These are phyloP conservation scores for Penelope pileata DNA, from an alignment of 2,113 vertebrate species.

Conservation along the genomic window DNA sequence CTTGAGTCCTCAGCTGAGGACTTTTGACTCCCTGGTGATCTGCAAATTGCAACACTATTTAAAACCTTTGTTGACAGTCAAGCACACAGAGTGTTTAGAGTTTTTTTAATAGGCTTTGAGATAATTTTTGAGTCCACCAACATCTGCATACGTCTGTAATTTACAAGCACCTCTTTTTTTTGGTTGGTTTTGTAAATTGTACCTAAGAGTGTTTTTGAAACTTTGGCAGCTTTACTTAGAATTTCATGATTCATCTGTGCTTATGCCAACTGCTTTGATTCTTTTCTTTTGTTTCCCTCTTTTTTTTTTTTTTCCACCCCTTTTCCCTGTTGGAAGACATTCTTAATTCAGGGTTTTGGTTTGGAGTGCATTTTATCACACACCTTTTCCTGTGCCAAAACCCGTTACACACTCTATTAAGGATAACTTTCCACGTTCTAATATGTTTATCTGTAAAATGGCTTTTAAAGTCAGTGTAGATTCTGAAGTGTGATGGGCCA, in stretches of 20 bases:
- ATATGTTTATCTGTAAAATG: slow-evolving; percentile 60
- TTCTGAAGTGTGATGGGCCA: neutral
- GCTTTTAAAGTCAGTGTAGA: slow-evolving; percentile 11
- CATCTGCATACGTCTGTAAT: slow-evolving; percentile 55
- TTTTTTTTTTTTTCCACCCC: neutral
- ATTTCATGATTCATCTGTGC: slow-evolving; percentile 67
- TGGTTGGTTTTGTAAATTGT: slow-evolving; percentile 69
- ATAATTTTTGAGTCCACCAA: slow-evolving; percentile 56
- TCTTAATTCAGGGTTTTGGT: slow-evolving; percentile 68
- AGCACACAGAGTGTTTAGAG: slow-evolving; percentile 51
- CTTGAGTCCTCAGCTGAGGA: neutral
- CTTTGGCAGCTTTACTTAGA: slow-evolving; percentile 52
- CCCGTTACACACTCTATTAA: slow-evolving; percentile 52
- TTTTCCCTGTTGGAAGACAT: slow-evolving; percentile 56
- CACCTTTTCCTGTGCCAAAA: slow-evolving; percentile 74
- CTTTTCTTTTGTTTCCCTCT: neutral
- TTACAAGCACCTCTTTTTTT: slow-evolving; percentile 68
- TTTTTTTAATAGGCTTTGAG: slow-evolving; percentile 76
- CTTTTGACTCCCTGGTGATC: neutral
- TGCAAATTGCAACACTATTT: neutral
- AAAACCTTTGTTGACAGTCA: slow-evolving; percentile 54
- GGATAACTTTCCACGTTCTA: slow-evolving; percentile 59
- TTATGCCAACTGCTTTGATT: slow-evolving; percentile 60
- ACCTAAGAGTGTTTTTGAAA: slow-evolving; percentile 69
- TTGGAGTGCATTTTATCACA: slow-evolving; percentile 74